A percentile compares a stretch with the other conserved stretches of the same genome.
These are phyloP conservation scores for Yoshiicerus persimilis DNA, from an alignment of 1,140 invertebrate species.

Conservation along the genomic window DNA sequence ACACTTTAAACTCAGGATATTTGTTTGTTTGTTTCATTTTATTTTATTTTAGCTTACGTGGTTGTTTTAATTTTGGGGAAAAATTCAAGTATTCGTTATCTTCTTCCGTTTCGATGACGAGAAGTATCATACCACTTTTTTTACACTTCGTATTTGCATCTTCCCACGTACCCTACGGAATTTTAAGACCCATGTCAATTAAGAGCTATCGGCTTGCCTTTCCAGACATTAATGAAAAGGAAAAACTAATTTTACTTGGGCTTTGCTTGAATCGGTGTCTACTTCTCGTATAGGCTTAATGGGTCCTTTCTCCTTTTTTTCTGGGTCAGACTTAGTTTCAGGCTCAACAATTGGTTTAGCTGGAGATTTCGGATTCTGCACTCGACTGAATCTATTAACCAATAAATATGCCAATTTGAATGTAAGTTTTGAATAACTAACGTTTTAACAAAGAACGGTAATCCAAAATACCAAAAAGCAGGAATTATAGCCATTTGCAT, in stretches of 20 bases:
- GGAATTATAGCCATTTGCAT: neutral
- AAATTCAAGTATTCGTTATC: neutral
- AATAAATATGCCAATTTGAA: no score
- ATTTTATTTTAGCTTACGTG: neutral
- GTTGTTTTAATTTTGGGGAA: neutral
- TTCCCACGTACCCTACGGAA: neutral
- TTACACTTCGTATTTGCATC: neutral
- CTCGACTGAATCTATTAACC: no score
- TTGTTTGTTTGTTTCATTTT: neutral
- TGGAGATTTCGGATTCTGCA: no score
- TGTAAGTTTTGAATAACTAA: no score
- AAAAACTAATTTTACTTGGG: neutral
- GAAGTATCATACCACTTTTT: neutral
- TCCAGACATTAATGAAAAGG: no score
- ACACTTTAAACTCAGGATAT: no score
- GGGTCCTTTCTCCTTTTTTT: no score
- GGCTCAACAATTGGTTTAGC: no score
- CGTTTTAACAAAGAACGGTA: no score
- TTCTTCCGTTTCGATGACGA: neutral
- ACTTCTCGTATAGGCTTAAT: no score
- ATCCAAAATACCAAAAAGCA: neutral
- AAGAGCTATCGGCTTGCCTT: neutral
- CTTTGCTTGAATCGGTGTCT: no score
- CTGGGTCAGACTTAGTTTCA: no score
- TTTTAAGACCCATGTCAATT: neutral